Base-by-base conservation (phyloP, 2,113 vertebrate species). In the Perca flavescens region DNA sequence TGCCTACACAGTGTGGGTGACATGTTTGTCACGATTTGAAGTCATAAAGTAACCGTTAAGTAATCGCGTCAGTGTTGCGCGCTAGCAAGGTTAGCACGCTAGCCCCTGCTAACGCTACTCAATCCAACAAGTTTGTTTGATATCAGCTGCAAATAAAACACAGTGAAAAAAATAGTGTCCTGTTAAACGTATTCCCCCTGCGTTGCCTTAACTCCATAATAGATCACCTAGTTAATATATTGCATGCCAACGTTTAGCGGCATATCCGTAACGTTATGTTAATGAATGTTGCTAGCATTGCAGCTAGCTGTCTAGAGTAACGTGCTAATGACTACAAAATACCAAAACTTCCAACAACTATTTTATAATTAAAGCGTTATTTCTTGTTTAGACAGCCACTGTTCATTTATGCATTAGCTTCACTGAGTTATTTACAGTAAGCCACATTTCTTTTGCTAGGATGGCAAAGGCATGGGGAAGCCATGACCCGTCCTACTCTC, bases 11-110 rank as follows among this genome's bases (percentile, higher is more conserved):
- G 47, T 2, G 8, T 13, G 16, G 36, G 5, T 80, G 84, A 78
- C 88, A 72, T 21, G 67, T 58, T 75, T 60, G 15, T 54, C 50
- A 43, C 13, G 54, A 10, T 63, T 4, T 21, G 19, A 54, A 83
- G 68, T 60, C 16, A 2, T 72, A 60, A 82, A 86, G 64, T 81
- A 11, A 36, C 40, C 57, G 2, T 62, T 34, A 66, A 80, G 71
- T 43, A 9, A 43, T 74, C 87, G 52, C 76, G 77, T 62, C 62
- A 61, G 57, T 36, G 75, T 5, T 79, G 64, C 36, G 62, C 36
- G 79, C 68, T 91, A 93, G 86, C 86, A 46, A 16, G 11, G 52
- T 64, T 91, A 92, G 88, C 89, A 25, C 21, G 78, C 79, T 90
- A 90, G 62, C 86, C 57, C 1, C 15, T 17, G 86, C 86, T 89